These are phyloP conservation scores for Plectropomus leopardus DNA, from an alignment of 2,113 vertebrate species.

Conservation along the genomic window DNA sequence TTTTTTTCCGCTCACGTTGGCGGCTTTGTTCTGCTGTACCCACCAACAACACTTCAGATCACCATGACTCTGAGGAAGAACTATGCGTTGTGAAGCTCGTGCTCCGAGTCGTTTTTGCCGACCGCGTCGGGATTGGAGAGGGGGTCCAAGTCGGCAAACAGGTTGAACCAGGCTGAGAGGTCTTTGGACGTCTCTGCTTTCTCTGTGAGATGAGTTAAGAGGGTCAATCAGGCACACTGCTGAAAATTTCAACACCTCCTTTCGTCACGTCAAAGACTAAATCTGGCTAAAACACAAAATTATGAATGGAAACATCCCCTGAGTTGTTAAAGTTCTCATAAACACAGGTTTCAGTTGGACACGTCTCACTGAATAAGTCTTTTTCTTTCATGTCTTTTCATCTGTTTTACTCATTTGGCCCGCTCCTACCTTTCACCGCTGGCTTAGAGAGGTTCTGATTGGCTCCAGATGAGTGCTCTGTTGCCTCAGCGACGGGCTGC, in stretches of 20 bases:
- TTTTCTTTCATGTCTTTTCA: slow-evolving; percentile 11
- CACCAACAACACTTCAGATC: neutral
- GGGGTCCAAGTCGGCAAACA: slow-evolving; percentile 97
- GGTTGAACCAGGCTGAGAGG: slow-evolving; percentile 94
- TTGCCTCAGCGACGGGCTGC: slow-evolving; percentile 69
- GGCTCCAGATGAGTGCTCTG: slow-evolving; percentile 80
- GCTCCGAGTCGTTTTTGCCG: slow-evolving; percentile 91
- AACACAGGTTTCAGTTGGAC: slow-evolving; percentile 18
- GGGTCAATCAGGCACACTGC: neutral
- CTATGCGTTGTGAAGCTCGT: slow-evolving; percentile 93
- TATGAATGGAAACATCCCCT: slow-evolving; percentile 29
- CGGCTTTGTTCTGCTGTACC: slow-evolving; percentile 1
- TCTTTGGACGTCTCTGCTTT: slow-evolving; percentile 86
- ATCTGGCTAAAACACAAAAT: slow-evolving; percentile 4
- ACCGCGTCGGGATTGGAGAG: slow-evolving; percentile 96
- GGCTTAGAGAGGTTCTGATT: slow-evolving; percentile 75
- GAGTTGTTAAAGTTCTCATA: slow-evolving; percentile 10
- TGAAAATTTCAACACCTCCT: neutral
- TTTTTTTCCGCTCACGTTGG: neutral
- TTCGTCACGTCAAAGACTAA: neutral
- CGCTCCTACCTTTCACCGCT: slow-evolving; percentile 81
- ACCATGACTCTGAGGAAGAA: neutral
- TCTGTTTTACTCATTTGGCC: slow-evolving; percentile 29
- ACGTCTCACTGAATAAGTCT: slow-evolving; percentile 6
- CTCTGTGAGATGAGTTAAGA: slow-evolving; percentile 80